Evolutionary conservation across 2,888 invertebrate genomes (phyloP), one percentile per base, ranked within the genome.

Genomic region (Drosophila gaucha): DNA sequence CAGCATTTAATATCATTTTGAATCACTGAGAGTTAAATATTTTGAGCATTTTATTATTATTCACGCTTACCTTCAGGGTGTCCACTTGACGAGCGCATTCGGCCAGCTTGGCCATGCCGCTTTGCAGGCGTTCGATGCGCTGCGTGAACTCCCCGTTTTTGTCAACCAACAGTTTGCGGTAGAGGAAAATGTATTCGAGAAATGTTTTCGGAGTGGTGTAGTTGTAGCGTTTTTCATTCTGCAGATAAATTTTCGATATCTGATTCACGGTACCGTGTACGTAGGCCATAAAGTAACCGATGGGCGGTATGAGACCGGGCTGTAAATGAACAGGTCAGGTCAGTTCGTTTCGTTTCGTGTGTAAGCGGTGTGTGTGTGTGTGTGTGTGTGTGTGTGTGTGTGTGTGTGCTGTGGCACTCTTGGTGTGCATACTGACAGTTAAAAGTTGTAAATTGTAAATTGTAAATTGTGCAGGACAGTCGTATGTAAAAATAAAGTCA

Each of bases 141-240:
- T 94, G 94, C 75, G 94, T 94, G 30, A 97, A 93, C 72, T 96
- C 95, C 2, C 90, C 91, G 0, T 94, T 94, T 90, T 96, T 96
- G 77, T 94, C 94, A 20, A 92, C 93, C 62, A 96, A 91, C 41
- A 97, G 92, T 90, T 96, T 96, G 22, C 94, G 93, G 90, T 95
- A 99, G 24, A 98, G 93, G 39, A 96, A 94, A 77, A 99, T 98
- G 91, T 97, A 97, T 91, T 99, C 98, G 55, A 99, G 93, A 93
- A 98, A 99, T n/a, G 97, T 97, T 93, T 99, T 99, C 0, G 99
- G 99, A 2, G 98, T 99, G 6, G 98, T 98, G 92, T 99, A 99
- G 92, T 98, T 98, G 92, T 97, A 97, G 20, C 98, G 94, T 63
- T 95, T 95, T 89, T 99, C 98, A 90, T 97, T 98, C 84, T 94